phyloP scores from a whole-genome alignment of 2,797 vertebrate genomes.

The Vireo griseus region DNA sequence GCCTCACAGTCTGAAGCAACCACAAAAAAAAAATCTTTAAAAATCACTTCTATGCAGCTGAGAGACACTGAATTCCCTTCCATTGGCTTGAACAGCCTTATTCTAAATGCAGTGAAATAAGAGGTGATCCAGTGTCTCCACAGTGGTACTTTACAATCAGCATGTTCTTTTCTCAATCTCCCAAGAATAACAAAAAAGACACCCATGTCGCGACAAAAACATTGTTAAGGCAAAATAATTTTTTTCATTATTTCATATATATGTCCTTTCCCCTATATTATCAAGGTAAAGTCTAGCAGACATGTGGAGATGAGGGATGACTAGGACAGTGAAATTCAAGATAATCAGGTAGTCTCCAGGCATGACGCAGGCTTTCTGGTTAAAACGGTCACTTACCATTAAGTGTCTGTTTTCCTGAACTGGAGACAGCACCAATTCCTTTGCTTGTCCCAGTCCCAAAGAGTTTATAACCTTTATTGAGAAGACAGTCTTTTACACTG shows the following conservation, averaged over 20 bases:
- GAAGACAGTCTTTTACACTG: neutral
- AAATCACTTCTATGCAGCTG: neutral
- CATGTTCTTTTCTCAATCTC: neutral
- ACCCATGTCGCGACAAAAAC: accelerated
- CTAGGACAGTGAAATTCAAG: neutral
- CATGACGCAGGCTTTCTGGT: neutral
- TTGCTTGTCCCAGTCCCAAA: neutral
- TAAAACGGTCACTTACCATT: neutral
- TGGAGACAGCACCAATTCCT: neutral
- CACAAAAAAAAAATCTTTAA: neutral
- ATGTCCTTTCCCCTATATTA: neutral
- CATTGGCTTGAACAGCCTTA: neutral
- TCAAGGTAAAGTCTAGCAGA: neutral
- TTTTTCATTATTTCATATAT: neutral
- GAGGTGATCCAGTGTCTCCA: neutral
- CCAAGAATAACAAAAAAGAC: neutral
- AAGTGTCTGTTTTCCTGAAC: neutral
- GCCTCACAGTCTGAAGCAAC: neutral
- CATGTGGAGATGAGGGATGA: neutral
- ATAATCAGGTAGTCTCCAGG: neutral
- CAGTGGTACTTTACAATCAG: neutral
- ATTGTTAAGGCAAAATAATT: neutral
- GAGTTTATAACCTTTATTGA: neutral
- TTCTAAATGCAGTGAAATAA: neutral
- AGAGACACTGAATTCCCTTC: neutral